Conservation (phyloP, 2,113 vertebrate species). For the Paralichthys olivaceus region DNA sequence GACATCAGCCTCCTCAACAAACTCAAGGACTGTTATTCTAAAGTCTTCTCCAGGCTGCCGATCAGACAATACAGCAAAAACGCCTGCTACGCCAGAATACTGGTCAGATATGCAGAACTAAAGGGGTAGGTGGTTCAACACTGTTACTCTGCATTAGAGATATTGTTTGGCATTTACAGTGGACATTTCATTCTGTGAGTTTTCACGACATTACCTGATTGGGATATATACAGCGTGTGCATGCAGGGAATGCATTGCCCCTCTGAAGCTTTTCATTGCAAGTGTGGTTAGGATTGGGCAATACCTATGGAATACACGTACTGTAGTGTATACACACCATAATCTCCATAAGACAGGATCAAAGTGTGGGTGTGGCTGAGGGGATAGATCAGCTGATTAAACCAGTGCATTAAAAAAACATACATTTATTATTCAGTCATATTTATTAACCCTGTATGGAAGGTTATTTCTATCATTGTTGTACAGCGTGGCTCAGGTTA, state of each 20-base stretch:
- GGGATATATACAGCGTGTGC: background rate
- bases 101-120: constrained; percentile 94
- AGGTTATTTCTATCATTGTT: no score
- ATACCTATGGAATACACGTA: background rate
- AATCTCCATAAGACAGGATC: background rate
- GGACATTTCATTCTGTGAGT: background rate
- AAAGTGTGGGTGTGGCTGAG: no score
- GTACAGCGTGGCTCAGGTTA: no score
- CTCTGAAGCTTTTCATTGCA: background rate
- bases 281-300: background rate
- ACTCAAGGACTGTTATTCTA: constrained; percentile 90
- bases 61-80: constrained; percentile 89
- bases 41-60: constrained; percentile 87
- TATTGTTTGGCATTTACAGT: background rate
- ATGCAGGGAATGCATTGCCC: background rate
- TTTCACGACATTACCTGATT: no score
- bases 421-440: no score
- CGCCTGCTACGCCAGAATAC: constrained; percentile 90
- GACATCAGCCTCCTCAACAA: constrained; percentile 85
- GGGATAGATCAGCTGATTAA: no score
- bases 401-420: no score
- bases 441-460: no score
- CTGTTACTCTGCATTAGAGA: background rate
- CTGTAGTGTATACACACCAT: background rate
- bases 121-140: constrained; percentile 86